Conservation (phyloP, 30 jellyfish, hydroid and myxozoan genomes). For the Aurelia coerulea region DNA sequence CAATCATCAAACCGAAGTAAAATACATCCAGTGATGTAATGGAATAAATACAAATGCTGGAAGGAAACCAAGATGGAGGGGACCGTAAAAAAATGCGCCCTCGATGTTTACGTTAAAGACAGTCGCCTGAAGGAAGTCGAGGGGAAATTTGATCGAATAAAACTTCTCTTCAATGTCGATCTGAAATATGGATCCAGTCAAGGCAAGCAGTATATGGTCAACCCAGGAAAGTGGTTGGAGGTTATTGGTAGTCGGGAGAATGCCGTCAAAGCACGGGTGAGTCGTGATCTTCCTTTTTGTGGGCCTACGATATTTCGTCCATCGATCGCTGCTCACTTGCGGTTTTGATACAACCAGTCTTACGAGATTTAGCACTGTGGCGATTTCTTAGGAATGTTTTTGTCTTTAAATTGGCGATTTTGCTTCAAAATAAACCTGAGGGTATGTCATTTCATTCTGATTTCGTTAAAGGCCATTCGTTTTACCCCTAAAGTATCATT, state of each 20-base stretch:
- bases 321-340: slow-evolving; percentile 55
- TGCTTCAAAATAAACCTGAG: slow-evolving; percentile 13
- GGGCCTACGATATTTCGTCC: slow-evolving; percentile 10
- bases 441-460: not conserved
- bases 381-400: slow-evolving; percentile 60
- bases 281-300: slow-evolving; percentile 2
- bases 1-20: too few species aligned
- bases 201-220: slow-evolving; percentile 97
- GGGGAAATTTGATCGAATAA: slow-evolving; percentile 72
- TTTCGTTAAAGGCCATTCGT: not conserved
- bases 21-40: slow-evolving; percentile 22
- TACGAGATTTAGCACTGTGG: slow-evolving; percentile 58
- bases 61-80: slow-evolving; percentile 64
- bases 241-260: slow-evolving; percentile 79
- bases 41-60: slow-evolving; percentile 10
- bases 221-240: slow-evolving; percentile 94
- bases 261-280: slow-evolving; percentile 94
- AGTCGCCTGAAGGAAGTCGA: slow-evolving; percentile 91
- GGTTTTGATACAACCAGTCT: slow-evolving; percentile 61
- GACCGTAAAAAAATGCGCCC: slow-evolving; percentile 60
- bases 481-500: too few species aligned
- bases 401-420: slow-evolving; percentile 31
- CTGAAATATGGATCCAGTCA: slow-evolving; percentile 74
- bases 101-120: slow-evolving; percentile 91
- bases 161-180: slow-evolving; percentile 84